These are phyloP conservation scores for Ascaphus truei DNA, from an alignment of 2,113 vertebrate species.

Conservation along the genomic window DNA sequence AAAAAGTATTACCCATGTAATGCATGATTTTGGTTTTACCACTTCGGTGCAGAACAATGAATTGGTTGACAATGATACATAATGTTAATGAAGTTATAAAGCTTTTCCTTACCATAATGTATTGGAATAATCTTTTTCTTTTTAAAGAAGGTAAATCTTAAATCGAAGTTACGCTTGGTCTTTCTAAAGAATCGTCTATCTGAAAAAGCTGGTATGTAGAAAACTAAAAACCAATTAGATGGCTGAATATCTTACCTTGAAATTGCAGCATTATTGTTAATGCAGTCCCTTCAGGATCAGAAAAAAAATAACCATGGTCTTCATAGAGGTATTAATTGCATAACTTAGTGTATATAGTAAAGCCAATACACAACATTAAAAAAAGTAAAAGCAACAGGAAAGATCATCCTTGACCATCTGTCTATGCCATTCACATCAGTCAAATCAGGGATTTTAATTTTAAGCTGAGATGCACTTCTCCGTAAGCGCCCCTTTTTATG, in stretches of 20 bases:
- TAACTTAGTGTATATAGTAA: constrained; percentile 85
- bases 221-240: constrained; percentile 40
- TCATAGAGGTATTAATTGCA: constrained; percentile 29
- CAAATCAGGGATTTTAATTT: constrained; percentile 91
- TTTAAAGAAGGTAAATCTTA: background rate
- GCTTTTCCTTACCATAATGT: constrained; percentile 36
- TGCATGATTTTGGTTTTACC: background rate
- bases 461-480: constrained; percentile 84
- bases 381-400: constrained; percentile 86
- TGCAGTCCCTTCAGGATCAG: constrained; percentile 50
- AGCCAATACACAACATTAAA: constrained; percentile 96
- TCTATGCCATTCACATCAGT: constrained; percentile 93
- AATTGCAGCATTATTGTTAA: constrained; percentile 42
- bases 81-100: constrained; percentile 21
- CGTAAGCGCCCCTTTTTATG: constrained; percentile 76
- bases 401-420: constrained; percentile 93
- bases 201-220: constrained; percentile 38
- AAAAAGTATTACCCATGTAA: constrained; percentile 12
- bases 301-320: constrained; percentile 47
- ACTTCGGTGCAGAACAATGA: constrained; percentile 2
- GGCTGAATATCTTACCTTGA: constrained; percentile 54
- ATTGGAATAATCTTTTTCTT: constrained; percentile 25
- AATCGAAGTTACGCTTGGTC: constrained; percentile 3
- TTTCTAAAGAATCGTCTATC: constrained; percentile 39
- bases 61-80: constrained; percentile 8